Base-by-base conservation (phyloP, 2,888 invertebrate genomes). In the Ornithoptera priamus region DNA sequence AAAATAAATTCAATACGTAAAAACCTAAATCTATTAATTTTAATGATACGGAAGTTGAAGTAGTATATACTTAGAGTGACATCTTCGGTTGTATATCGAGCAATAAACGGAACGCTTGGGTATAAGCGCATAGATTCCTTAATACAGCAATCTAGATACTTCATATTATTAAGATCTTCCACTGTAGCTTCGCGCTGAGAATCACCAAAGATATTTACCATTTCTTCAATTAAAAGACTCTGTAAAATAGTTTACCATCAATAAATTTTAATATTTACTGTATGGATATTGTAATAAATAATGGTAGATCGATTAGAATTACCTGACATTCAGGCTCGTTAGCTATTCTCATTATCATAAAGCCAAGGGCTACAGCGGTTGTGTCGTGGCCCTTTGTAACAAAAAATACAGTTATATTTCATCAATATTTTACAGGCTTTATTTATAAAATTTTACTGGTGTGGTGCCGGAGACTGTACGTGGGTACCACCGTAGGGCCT, bases 61-160 rank as follows among this genome's bases (percentile, higher is more conserved):
- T 53, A 50, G 10, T 50, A 59, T 80, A 80, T 80, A 93, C 94
- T 93, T 72, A 95, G 84, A 67, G 84, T 80, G 30, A 94, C 87
- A 75, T 95, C 94, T 79, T 94, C 93, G 1, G 84, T 87, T 20
- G 94, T 77, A 62, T 80, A 81, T 75, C 95, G 90, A 0, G 94
- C 90, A 74, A 95, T 93, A 75, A 94, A 91, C 1, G 94, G 95
- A 12, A 95, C 95, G 75, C 94, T 94, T 3, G 95, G 95, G 73
- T 93, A 94, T 17, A 95, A 77, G 57, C 95, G 85, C 58, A 95
- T 80, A 0, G 94, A 91, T 80, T 95, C 95, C 77, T 95, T 95
- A 65, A 95, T 94, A 74, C 95, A 95, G 74, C 94, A 94, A 73
- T 95, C 95, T 72, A 95, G 87, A 77, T 95, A 95, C 72, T 93